These are phyloP conservation scores for Lepidurus apus DNA, from an alignment of 1,140 invertebrate species.

Conservation along the genomic window DNA sequence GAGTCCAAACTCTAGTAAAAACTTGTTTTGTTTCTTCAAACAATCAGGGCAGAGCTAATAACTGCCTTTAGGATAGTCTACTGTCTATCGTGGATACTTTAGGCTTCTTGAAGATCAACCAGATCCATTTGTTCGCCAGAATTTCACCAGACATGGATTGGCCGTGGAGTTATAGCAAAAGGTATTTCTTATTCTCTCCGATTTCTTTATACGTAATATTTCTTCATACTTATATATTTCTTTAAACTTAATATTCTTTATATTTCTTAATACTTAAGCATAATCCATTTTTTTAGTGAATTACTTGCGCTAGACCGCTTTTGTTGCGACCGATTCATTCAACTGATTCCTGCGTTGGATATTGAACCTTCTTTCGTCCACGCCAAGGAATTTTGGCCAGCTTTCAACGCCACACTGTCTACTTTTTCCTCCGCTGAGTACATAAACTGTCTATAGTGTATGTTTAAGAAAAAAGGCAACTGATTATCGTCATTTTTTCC, in stretches of 20 bases:
- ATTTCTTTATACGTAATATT: too few species aligned
- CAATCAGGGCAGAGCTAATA: background rate
- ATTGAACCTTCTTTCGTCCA: conserved; percentile 52
- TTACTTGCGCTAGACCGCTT: conserved; percentile 59
- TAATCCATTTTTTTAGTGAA: too few species aligned
- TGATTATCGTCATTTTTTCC: conserved; percentile 37
- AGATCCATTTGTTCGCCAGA: conserved; percentile 54
- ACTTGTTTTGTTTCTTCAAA: background rate
- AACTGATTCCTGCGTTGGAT: conserved; percentile 57
- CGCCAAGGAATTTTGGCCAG: conserved; percentile 51
- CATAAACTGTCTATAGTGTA: conserved; percentile 36
- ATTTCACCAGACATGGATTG: conserved; percentile 49
- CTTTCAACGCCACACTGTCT: conserved; percentile 31
- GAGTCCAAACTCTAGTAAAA: conserved; percentile 54
- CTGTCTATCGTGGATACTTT: conserved; percentile 54
- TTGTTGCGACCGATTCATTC: conserved; percentile 51
- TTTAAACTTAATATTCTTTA: too few species aligned
- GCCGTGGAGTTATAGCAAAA: conserved; percentile 51
- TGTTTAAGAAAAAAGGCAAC: background rate
- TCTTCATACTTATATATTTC: too few species aligned
- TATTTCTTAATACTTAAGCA: too few species aligned
- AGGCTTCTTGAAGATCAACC: conserved; percentile 58
- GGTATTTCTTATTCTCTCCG: conserved; percentile 41
- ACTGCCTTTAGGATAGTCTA: conserved; percentile 50
- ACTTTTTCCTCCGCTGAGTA: conserved; percentile 50